Evolutionary conservation across 1,140 invertebrate species (phyloP).

Genomic region (Metaphire vulgaris): DNA sequence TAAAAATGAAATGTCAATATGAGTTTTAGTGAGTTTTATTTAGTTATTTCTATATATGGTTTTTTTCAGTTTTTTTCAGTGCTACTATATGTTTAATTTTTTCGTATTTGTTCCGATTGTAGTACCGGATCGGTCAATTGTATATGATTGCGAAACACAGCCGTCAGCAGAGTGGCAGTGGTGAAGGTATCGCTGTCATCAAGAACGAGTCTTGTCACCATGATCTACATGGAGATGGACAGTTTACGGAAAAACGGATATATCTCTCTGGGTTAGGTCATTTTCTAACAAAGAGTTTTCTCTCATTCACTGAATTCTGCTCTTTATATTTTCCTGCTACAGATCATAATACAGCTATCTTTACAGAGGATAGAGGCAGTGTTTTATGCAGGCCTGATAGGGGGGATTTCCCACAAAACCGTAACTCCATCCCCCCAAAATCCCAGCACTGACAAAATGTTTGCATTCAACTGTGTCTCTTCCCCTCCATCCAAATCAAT

Average conservation of each 20-base stretch:
- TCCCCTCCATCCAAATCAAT: too few relatives aligned
- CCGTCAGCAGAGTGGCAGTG: conserved; percentile 77
- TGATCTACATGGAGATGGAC: conserved; percentile 70
- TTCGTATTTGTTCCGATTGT: conserved; percentile 39
- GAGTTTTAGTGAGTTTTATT: not conserved
- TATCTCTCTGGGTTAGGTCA: conserved; percentile 71
- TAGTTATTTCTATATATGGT: not conserved
- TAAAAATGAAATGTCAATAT: too few relatives aligned
- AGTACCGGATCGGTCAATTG: conserved; percentile 85
- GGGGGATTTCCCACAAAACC: too few relatives aligned
- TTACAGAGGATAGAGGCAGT: too few relatives aligned
- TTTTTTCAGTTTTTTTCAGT: conserved; percentile 9
- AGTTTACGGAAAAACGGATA: conserved; percentile 84
- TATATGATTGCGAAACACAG: conserved; percentile 93
- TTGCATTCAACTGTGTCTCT: too few relatives aligned
- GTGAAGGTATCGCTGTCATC: conserved; percentile 86
- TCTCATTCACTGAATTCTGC: not conserved
- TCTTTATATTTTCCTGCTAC: too few relatives aligned
- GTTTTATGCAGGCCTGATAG: too few relatives aligned
- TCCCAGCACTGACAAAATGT: too few relatives aligned
- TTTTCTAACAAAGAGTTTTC: not conserved
- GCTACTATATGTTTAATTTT: not conserved
- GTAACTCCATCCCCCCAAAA: too few relatives aligned
- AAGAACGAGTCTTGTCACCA: conserved; percentile 74
- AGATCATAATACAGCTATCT: too few relatives aligned